Base-by-base conservation (phyloP, 1,140 invertebrate species). In the Drosophila miranda region DNA sequence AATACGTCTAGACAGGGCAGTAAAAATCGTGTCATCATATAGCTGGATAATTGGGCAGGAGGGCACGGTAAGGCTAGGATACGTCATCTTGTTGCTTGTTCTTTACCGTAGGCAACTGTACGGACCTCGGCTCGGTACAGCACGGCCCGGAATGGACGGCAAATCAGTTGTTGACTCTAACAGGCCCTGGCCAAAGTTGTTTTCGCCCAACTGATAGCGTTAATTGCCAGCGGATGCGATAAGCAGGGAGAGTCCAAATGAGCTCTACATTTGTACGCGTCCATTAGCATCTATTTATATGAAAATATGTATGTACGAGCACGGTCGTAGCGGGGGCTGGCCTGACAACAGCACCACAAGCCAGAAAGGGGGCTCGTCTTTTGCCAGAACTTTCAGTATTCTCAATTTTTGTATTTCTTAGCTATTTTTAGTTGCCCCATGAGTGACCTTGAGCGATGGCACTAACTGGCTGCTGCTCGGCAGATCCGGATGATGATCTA, bases 161-260 rank as follows among this genome's bases (percentile, higher is more conserved):
- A 21, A 70, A 62, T 55, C 63, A 50, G 61, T 63, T 72, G 62
- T 73, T 78, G 73, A 79, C 59, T 75, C 30, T 51, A 62, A 26
- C 26, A 23, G 14, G 46, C 41, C 44, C 59, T 84, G 67, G 60
- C 77, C 74, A 61, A 67, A 68, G 58, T 86, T 84, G 70, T 74
- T 74, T 74, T 74, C 70, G 73, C 73, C 78, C 77, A 70, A 75
- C 73, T 80, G 80, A 83, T 84, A 84, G 72, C 76, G 81, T 56
- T 84, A 86, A 84, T 84, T 86, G 77, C 67, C 72, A 69, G 44
- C 80, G 80, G 81, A 84, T 86, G 81, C 64, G 80, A 84, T 84
- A 84, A 84, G 81, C 52, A 38, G 56, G 51, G 16, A 43, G 54
- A 58, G 50, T 73, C 66, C 34, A 68, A 76, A 79, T 62, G 46